Evolutionary conservation across 2,888 invertebrate species (phyloP).

Genomic region (Poecilus cupreus): DNA sequence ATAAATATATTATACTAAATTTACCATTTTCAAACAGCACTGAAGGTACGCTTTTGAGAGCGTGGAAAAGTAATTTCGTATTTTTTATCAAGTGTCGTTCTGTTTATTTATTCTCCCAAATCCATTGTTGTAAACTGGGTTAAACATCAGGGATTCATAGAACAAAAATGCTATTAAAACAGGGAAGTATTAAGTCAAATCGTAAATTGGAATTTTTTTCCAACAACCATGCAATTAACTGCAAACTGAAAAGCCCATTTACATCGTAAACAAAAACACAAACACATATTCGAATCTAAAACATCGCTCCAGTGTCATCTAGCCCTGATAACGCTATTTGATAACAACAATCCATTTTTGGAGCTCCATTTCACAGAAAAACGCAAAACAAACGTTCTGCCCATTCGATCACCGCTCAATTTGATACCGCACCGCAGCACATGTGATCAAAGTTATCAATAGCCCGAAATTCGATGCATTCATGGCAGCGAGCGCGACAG

Average conservation of each 20-base stretch:
- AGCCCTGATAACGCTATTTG: slow-evolving; percentile 34
- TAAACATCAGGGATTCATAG: slow-evolving; percentile 21
- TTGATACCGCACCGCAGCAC: not conserved
- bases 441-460: slow-evolving; percentile 36
- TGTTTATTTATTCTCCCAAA: slow-evolving; percentile 2
- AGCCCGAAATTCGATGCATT: not conserved
- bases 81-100: not conserved
- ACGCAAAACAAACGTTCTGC: not conserved
- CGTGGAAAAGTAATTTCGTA: not conserved
- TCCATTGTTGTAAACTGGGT: slow-evolving; percentile 10
- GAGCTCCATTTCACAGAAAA: slow-evolving; percentile 32
- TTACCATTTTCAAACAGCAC: no score
- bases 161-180: slow-evolving; percentile 32
- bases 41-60: no score
- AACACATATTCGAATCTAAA: slow-evolving; percentile 13
- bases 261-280: slow-evolving; percentile 39
- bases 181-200: slow-evolving; percentile 20
- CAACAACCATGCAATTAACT: slow-evolving; percentile 33
- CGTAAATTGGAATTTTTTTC: slow-evolving; percentile 6
- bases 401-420: slow-evolving; percentile 24
- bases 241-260: slow-evolving; percentile 17
- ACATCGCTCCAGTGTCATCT: slow-evolving; percentile 13
- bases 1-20: no score
- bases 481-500: not conserved
- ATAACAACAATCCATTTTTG: slow-evolving; percentile 43